Conservation (phyloP, 2,888 invertebrate genomes). For the Notocelia uddmanniana region DNA sequence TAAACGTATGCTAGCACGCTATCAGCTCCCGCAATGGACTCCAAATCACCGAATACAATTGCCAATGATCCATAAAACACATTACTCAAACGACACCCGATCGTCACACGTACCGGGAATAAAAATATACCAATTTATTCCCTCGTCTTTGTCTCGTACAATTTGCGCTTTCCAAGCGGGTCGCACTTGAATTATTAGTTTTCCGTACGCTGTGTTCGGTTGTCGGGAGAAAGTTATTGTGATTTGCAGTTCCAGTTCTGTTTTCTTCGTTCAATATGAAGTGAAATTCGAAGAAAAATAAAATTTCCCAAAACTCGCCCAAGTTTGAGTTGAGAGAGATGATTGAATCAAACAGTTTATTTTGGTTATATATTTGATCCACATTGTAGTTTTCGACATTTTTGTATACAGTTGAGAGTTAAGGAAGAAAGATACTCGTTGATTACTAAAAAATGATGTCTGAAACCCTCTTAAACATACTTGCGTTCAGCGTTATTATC, state of each 20-base stretch:
- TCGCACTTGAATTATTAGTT: slow-evolving; percentile 50
- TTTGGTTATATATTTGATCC: not conserved
- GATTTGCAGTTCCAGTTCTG: slow-evolving; percentile 41
- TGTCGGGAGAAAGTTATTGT: slow-evolving; percentile 47
- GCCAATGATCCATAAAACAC: slow-evolving; percentile 64
- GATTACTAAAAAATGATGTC: no score
- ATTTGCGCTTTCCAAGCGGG: slow-evolving; percentile 50
- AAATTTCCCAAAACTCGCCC: not conserved
- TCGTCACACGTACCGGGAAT: slow-evolving; percentile 60
- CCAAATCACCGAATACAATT: slow-evolving; percentile 55
- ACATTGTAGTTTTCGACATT: not conserved
- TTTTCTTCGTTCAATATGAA: slow-evolving; percentile 35
- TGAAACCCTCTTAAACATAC: no score
- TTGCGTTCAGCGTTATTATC: no score
- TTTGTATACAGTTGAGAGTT: no score
- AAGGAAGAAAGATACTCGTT: no score
- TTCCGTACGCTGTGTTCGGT: slow-evolving; percentile 47
- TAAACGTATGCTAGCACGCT: slow-evolving; percentile 7
- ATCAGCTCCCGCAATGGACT: slow-evolving; percentile 27
- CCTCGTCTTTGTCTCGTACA: slow-evolving; percentile 51
- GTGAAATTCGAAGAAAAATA: slow-evolving; percentile 15
- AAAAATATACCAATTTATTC: slow-evolving; percentile 56
- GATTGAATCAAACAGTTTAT: slow-evolving; percentile 6
- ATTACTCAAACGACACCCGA: slow-evolving; percentile 61
- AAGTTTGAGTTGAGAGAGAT: slow-evolving; percentile 11